phyloP scores from a whole-genome alignment of 2,797 vertebrate genomes.

The Argyrosomus regius region DNA sequence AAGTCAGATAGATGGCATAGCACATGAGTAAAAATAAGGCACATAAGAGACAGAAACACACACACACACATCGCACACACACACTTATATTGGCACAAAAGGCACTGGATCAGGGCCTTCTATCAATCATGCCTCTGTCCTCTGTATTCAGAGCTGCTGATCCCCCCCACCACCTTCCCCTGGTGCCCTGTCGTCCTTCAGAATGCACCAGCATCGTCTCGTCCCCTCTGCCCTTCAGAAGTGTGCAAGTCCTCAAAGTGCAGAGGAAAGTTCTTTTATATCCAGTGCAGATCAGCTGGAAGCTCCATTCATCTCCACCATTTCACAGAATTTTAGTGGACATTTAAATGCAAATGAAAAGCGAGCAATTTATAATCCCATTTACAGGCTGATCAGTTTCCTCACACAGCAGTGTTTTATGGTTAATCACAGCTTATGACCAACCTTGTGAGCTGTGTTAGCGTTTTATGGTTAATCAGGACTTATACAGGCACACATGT shows the following conservation, averaged over 20 bases:
- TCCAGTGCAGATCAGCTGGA: slow-evolving; percentile 11
- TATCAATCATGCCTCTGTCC: slow-evolving; percentile 33
- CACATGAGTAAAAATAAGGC: not conserved
- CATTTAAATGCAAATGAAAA: slow-evolving; percentile 81
- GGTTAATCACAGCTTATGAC: slow-evolving; percentile 53
- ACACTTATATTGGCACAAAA: not conserved
- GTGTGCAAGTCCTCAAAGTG: slow-evolving; percentile 29
- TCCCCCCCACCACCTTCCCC: not conserved
- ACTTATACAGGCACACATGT: slow-evolving; percentile 61
- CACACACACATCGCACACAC: not conserved
- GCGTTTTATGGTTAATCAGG: slow-evolving; percentile 71
- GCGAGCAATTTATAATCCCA: slow-evolving; percentile 71
- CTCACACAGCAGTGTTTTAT: slow-evolving; percentile 74
- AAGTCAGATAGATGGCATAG: not conserved
- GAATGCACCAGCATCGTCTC: not conserved
- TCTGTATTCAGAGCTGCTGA: slow-evolving; percentile 6
- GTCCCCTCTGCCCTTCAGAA: slow-evolving; percentile 35
- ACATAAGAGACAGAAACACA: not conserved
- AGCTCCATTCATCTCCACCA: slow-evolving; percentile 13
- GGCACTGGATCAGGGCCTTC: slow-evolving; percentile 15
- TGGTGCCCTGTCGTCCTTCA: slow-evolving; percentile 26
- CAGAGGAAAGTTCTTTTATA: slow-evolving; percentile 26
- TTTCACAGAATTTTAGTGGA: slow-evolving; percentile 55
- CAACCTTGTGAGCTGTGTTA: slow-evolving; percentile 35
- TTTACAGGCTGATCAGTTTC: slow-evolving; percentile 74